Base-by-base conservation (phyloP, 2,113 vertebrate species). In the Heptranchias perlo region DNA sequence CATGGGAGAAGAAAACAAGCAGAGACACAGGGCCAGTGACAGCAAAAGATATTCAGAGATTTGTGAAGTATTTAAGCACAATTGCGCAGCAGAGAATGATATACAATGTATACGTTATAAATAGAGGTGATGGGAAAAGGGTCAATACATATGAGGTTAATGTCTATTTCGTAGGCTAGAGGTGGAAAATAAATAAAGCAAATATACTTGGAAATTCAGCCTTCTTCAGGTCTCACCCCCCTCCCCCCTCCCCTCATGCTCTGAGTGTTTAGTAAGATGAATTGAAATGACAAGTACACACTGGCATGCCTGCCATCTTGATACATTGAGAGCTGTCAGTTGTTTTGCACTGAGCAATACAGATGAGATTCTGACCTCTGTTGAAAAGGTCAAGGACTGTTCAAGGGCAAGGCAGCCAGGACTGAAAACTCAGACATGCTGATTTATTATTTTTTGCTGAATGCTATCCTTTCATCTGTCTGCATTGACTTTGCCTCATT, bases 221-320 rank as follows among this genome's bases (percentile, higher is more conserved):
- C 47, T 52, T 69, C 64, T 95, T 73, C 44, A 95, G 64, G 25
- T 64, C 64, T 69, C 7, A 44, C 87, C 54, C 28, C 61, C 54
- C 87, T 31, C 28, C 61, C 54, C 89, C 58, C 64, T n/a, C 94
- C 94, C 65, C 65, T 69, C 65, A 95, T 67, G 44, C 47, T 49
- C 62, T 95, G 87, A 91, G 65, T 95, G 65, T 95, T 95, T 95
- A 96, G 96, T 96, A 97, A 98, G 98, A 98, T 96, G 97, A 97
- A 98, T 98, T 96, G 97, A 96, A 97, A 97, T 96, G 97, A 97
- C 97, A 97, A 39, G 1, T 6, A 0, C 96, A 96, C 96, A 96
- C 96, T 96, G 64, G 97, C 96, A 76, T 97, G 98, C 97, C 97
- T 96, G 97, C 97, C 65, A 96, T 96, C 96, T 73, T 97, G 97